Base-by-base conservation (phyloP, 2,113 vertebrate genomes). In the Potamarius usumacintae region DNA sequence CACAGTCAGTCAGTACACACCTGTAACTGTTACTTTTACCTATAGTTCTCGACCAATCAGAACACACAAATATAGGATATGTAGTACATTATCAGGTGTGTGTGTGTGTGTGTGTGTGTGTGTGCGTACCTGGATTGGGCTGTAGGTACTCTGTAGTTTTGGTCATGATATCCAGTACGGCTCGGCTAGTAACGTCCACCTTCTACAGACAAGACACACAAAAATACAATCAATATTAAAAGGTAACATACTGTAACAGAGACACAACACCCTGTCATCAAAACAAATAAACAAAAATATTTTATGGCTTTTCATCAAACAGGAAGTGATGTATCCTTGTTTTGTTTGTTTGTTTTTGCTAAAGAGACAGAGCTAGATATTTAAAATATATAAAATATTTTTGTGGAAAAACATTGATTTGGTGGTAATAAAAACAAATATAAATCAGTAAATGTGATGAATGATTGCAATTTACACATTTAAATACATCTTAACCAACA, bases 111-210 rank as follows among this genome's bases (percentile, higher is more conserved):
- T 50, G 80, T 76, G 83, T 22, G 34, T 17, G 76, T 55, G 42
- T 50, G 69, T 27, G 42, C 30, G 10, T 96, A 99, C 98, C 98
- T 96, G 98, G 98, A 91, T 99, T 99, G 11, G 98, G 98, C 93
- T 99, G 98, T 93, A 99, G 97, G 91, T 99, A 99, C 90, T 99
- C 98, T 58, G 97, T 98, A 20, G 98, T 99, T 94, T 97, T 99
- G 80, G 98, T 97, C 95, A 99, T 98, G 94, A 99, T 98, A 92
- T 99, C 98, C 93, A 99, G 65, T 91, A 99, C 97, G 7, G 98
- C 97, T 90, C 98, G 96, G 93, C 97, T 94, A 84, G 98, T 99
- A 91, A 95, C 94, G 90, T 99, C 98, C 93, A 99, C 96, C 94
- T 96, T 98, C 98, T 99, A 93, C 86, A 95, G 90, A n/a, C 48